Conservation (phyloP, 1,140 invertebrate genomes). For the honey bee (Apis mellifera) region Amel_HAv3.1 CM009931.2:5186501-5187000, state of each 20-base stretch:
- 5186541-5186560: slow-evolving; percentile 34
- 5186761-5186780: too few species aligned
- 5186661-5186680: not conserved
- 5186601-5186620: not conserved
- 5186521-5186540: slow-evolving; percentile 50
- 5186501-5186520: slow-evolving; percentile 70
- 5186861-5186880: too few species aligned
- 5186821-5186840: too few species aligned
- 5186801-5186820: not conserved
- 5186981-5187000: too few species aligned
- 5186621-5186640: not conserved
- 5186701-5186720: slow-evolving; percentile 5
- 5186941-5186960: too few species aligned
- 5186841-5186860: not conserved
- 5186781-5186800: not conserved
- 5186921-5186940: too few species aligned
- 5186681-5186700: slow-evolving; percentile 17
- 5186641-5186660: slow-evolving; percentile 11
- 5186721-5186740: slow-evolving; percentile 9
- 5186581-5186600: not conserved
- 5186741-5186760: slow-evolving; percentile 7
- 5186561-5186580: not conserved
- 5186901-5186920: too few species aligned
- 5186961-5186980: too few species aligned
- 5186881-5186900: too few species aligned